Base-by-base conservation (phyloP, 2,797 vertebrate species). In the Cyprinella venusta region DNA sequence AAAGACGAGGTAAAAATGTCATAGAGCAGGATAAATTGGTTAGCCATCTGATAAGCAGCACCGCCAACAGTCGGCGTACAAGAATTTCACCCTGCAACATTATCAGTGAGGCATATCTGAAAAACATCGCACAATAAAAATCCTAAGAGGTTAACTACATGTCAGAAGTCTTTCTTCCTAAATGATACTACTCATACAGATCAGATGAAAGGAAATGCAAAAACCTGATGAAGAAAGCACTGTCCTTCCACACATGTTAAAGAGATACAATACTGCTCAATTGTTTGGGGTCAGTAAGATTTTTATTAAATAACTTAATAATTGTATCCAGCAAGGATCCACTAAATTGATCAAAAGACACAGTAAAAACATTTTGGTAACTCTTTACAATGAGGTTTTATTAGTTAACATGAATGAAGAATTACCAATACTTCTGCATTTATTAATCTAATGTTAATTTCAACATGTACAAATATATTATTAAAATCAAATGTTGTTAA, bases 1-100 rank as follows among this genome's bases (percentile, higher is more conserved):
- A 84, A 61, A 56, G 13, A 80, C 12, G 45, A 85, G 81, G 87
- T 84, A 79, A 84, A 89, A 84, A 82, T 67, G 78, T 74, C 74
- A 83, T 67, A 76, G 18, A 82, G 83, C 85, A 30, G 64, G 79
- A 72, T 76, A 45, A 64, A 87, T 79, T 38, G 69, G 36, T 63
- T 24, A 50, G 26, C n/a, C 9, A 75, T 72, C 80, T 72, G 50
- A 65, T 81, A 80, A 79, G 64, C 69, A 79, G 38, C 70, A 69
- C 33, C 21, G 81, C 30, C 82, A 85, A 59, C 84, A 33, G 71
- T 2, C n/a, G 24, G 70, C 63, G 61, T 42, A 33, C 69, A 74
- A 80, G 82, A 82, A 86, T 84, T 84, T 67, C 63, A 59, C 74
- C 63, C 26, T 26, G 33, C 36, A 84, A 81, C 71, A 65, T 19